Percentiles rank a stretch among this genome's conserved stretches.
These are phyloP conservation scores for Schlechtendalia chinensis DNA, from an alignment of 1,140 invertebrate species.

Conservation along the genomic window DNA sequence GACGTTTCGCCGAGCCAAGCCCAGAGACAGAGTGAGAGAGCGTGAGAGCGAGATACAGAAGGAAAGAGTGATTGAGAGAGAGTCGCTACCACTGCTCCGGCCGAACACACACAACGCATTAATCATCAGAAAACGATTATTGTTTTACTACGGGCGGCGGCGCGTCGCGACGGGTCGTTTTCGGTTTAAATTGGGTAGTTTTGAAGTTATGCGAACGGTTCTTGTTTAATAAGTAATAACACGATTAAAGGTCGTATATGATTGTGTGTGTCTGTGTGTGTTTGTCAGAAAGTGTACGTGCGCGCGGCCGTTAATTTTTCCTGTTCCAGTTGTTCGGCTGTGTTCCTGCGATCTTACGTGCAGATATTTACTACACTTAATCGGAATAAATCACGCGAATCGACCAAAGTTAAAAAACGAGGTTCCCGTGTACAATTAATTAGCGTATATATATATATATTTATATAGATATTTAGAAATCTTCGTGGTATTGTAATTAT, in stretches of 20 bases:
- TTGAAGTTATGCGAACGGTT: constrained; percentile 24
- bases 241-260: background rate
- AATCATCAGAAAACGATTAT: constrained; percentile 41
- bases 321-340: too few species aligned
- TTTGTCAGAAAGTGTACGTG: too few species aligned
- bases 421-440: too few species aligned
- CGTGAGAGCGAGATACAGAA: too few species aligned
- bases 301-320: too few species aligned
- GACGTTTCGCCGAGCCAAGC: background rate
- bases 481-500: too few species aligned
- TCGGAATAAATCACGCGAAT: too few species aligned
- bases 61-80: background rate
- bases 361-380: too few species aligned
- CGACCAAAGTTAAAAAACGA: too few species aligned
- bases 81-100: background rate
- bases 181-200: constrained; percentile 18
- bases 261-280: background rate
- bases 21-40: background rate
- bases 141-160: constrained; percentile 8
- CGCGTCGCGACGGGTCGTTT: background rate
- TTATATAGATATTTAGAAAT: too few species aligned
- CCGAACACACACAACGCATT: constrained; percentile 31
- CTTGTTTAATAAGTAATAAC: constrained; percentile 22
- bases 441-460: too few species aligned
- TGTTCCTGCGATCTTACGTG: too few species aligned